Evolutionary conservation across 1,140 invertebrate species (phyloP).

Genomic region (Cyphomyrmex costatus): DNA sequence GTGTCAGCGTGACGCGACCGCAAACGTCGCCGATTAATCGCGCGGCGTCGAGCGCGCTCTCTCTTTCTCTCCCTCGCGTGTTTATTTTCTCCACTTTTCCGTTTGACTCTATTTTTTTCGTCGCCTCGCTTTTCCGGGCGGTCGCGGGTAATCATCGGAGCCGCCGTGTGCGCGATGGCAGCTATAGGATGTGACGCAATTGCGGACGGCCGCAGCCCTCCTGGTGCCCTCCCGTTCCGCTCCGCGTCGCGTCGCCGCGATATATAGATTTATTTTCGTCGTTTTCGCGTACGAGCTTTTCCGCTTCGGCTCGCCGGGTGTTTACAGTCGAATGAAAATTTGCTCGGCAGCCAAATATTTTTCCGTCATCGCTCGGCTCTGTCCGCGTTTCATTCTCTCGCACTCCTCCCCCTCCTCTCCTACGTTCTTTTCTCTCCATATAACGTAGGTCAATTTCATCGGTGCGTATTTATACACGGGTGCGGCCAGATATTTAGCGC

Average conservation of each 20-base stretch:
- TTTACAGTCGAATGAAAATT: constrained; percentile 79
- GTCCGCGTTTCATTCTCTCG: background rate
- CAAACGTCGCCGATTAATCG: background rate
- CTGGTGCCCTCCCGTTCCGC: too few species aligned
- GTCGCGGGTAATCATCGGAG: constrained; percentile 65
- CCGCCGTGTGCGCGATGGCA: constrained; percentile 36
- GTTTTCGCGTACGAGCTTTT: constrained; percentile 71
- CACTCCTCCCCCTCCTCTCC: constrained; percentile 26
- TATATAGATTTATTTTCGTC: constrained; percentile 76
- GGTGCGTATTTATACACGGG: constrained; percentile 57
- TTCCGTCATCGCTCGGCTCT: constrained; percentile 64
- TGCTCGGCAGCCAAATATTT: constrained; percentile 77
- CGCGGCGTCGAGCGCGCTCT: background rate
- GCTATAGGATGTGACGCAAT: constrained; percentile 74
- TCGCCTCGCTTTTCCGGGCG: constrained; percentile 10
- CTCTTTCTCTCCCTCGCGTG: background rate
- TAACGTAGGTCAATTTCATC: constrained; percentile 66
- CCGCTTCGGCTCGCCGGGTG: constrained; percentile 74
- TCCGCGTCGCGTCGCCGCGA: constrained; percentile 14
- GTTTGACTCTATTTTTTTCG: constrained; percentile 52
- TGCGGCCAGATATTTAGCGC: constrained; percentile 65
- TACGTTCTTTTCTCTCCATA: background rate
- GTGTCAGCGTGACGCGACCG: background rate
- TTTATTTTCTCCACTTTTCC: constrained; percentile 51
- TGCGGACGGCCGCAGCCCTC: constrained; percentile 56